Conservation (phyloP, 92 coral and sea anemone species). For the Epizoanthus rinbou region DNA sequence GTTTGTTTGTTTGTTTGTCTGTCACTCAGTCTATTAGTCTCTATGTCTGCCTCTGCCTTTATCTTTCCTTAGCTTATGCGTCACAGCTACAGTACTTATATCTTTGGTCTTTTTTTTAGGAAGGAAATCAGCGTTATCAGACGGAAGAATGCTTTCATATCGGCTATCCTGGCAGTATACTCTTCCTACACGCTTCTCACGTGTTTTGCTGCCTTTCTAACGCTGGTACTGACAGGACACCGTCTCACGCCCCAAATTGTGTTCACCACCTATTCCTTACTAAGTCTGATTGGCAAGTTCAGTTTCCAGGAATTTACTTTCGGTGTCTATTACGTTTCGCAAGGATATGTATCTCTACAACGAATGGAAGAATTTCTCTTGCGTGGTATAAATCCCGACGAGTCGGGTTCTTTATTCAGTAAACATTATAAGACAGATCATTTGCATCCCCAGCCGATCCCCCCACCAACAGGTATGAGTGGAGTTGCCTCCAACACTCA, state of each 20-base stretch:
- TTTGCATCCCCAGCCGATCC: neutral
- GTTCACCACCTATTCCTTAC: slow-evolving; percentile 2
- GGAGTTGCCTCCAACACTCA: neutral
- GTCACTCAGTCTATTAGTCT: no score
- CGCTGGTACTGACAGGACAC: slow-evolving; percentile 10
- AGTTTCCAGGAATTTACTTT: slow-evolving; percentile 13
- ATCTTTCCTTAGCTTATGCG: no score
- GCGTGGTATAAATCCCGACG: neutral
- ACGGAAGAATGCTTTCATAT: slow-evolving; percentile 11
- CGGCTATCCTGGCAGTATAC: neutral
- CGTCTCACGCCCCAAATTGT: slow-evolving; percentile 8
- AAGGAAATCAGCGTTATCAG: slow-evolving; percentile 12
- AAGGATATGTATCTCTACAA: slow-evolving; percentile 1
- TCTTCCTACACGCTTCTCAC: slow-evolving; percentile 7
- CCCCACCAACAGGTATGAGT: no score
- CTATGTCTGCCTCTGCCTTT: no score
- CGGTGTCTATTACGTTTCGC: neutral
- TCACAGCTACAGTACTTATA: no score
- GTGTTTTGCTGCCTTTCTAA: slow-evolving; percentile 16
- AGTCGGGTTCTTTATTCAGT: neutral
- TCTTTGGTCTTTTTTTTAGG: neutral
- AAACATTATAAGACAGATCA: neutral
- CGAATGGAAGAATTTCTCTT: slow-evolving; percentile 8
- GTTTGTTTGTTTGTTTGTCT: no score
- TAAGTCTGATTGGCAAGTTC: neutral